Evolutionary conservation across 2,888 invertebrate species (phyloP).

Genomic region (Gryllus longicercus): DNA sequence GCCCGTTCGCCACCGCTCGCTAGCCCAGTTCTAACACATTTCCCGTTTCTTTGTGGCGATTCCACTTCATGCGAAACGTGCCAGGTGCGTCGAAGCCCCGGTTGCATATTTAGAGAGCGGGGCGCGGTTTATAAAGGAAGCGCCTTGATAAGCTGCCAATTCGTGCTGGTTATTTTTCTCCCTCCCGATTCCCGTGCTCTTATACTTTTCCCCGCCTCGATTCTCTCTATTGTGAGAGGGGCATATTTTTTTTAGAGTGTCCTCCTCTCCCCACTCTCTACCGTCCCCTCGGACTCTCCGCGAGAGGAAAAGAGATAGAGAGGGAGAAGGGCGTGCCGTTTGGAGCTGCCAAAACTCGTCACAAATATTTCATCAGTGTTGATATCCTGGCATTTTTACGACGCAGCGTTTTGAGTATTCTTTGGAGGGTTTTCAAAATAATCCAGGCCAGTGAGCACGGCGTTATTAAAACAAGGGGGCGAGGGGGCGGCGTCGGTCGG

Average conservation of each 20-base stretch:
- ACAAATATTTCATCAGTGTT: conserved; percentile 11
- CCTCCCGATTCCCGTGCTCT: neutral
- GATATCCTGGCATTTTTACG: neutral
- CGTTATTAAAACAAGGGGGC: neutral
- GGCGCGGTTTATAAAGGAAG: neutral
- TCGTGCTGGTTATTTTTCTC: neutral
- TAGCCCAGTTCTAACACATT: neutral
- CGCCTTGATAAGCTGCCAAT: conserved; percentile 1
- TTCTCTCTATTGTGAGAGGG: neutral
- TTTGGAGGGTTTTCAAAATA: neutral
- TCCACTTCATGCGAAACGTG: neutral
- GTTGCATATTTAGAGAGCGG: neutral
- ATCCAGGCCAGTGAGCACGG: neutral
- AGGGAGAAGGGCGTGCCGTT: neutral
- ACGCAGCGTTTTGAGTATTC: neutral
- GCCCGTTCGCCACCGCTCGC: neutral
- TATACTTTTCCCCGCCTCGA: neutral
- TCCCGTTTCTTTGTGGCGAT: neutral
- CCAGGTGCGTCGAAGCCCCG: neutral
- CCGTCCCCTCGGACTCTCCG: too few relatives aligned
- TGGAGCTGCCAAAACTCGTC: neutral
- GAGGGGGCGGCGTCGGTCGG: neutral
- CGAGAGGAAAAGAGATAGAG: too few relatives aligned
- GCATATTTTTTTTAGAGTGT: neutral
- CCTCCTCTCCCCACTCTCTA: neutral